Conservation (phyloP, 35 echinoderm and acorn worm species). For the Amphiura filiformis region DNA sequence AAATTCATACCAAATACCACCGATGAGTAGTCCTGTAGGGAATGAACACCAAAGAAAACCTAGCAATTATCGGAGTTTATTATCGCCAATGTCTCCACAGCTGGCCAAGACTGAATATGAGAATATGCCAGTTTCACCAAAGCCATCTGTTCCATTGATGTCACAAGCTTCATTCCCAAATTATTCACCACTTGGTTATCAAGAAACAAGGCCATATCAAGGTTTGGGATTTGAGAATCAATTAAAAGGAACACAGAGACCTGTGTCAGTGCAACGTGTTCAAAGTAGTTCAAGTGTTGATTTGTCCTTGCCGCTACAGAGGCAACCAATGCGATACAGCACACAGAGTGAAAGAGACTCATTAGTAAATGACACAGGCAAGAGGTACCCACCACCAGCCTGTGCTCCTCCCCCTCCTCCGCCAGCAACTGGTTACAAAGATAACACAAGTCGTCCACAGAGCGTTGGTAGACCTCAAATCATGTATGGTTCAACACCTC, state of each 20-base stretch:
- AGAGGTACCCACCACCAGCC: conserved; percentile 40
- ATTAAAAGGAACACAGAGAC: not conserved
- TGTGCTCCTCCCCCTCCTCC: conserved; percentile 59
- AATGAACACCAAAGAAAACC: not conserved
- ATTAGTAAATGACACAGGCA: not conserved
- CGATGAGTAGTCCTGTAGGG: not conserved
- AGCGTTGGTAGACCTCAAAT: not conserved
- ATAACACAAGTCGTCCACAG: not conserved
- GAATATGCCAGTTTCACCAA: not conserved
- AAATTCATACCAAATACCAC: not conserved
- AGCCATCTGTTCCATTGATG: not conserved
- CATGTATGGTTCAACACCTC: not conserved
- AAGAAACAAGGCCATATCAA: not conserved
- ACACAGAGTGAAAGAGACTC: conserved; percentile 41
- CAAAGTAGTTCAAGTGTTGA: not conserved
- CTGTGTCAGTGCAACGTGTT: not conserved
- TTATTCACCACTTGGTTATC: not conserved
- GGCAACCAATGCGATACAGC: conserved; percentile 60
- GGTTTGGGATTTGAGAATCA: not conserved
- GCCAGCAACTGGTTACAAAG: not conserved
- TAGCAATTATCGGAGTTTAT: not conserved
- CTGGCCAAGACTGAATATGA: not conserved
- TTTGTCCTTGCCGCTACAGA: not conserved
- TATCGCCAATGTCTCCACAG: not conserved
- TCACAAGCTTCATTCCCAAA: not conserved